Percentiles rank a stretch among this genome's conserved stretches.
Conservation (phyloP, 2,797 vertebrate genomes). For the Thamnophis elegans region DNA sequence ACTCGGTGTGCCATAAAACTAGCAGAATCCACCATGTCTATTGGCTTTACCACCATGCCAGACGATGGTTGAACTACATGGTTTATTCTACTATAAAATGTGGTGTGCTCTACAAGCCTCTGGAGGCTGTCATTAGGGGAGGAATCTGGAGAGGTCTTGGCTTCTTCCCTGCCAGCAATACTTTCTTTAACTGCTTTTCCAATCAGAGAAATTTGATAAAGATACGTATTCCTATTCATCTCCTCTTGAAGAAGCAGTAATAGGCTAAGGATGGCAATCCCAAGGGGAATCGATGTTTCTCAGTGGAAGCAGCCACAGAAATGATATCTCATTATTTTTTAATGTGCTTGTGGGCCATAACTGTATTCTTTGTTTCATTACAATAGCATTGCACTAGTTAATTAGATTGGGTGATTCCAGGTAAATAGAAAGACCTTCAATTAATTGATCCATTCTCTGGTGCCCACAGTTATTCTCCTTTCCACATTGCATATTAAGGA, state of each 20-base stretch:
- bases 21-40: neutral
- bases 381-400: neutral
- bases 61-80: neutral
- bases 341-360: slow-evolving; percentile 24
- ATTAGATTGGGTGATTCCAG: slow-evolving; percentile 24
- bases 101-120: neutral
- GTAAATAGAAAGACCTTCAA: neutral
- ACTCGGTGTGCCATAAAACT: neutral
- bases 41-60: neutral
- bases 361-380: slow-evolving; percentile 30
- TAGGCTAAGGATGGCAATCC: neutral
- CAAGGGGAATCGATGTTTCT: neutral
- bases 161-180: neutral
- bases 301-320: neutral
- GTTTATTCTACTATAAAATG: neutral
- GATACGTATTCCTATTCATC: neutral
- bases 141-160: neutral
- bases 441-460: accelerated
- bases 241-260: neutral
- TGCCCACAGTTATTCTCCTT: slow-evolving; percentile 29
- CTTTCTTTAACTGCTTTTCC: neutral
- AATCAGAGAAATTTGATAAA: neutral
- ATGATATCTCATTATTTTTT: slow-evolving; percentile 17
- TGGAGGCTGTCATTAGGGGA: neutral
- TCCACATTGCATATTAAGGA: slow-evolving; percentile 44